A percentile compares a stretch with the other conserved stretches of the same genome.
Evolutionary conservation across 2,113 vertebrate genomes (phyloP).

Genomic region (Syngnathoides biaculeatus): DNA sequence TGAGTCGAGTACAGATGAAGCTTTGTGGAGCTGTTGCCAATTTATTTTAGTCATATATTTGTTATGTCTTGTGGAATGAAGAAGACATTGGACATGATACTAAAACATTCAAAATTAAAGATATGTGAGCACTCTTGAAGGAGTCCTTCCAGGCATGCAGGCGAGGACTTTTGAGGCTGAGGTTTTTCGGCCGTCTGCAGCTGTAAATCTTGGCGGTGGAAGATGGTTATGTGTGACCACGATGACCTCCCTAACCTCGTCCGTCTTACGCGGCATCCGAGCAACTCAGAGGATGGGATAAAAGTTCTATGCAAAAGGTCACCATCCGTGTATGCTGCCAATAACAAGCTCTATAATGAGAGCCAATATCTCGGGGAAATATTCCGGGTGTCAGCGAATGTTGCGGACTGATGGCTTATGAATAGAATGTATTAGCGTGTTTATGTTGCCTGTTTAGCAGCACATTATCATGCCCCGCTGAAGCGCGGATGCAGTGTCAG

Average conservation of each 20-base stretch:
- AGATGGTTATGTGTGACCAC: slow-evolving; percentile 37
- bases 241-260: slow-evolving; percentile 57
- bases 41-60: slow-evolving; percentile 56
- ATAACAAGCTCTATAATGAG: slow-evolving; percentile 72
- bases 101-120: slow-evolving; percentile 41
- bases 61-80: slow-evolving; percentile 78
- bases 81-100: slow-evolving; percentile 71
- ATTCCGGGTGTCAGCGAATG: slow-evolving; percentile 74
- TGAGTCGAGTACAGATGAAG: slow-evolving; percentile 24
- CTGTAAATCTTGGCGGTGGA: slow-evolving; percentile 51
- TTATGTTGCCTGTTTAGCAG: slow-evolving; percentile 72
- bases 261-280: slow-evolving; percentile 21
- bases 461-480: slow-evolving; percentile 67
- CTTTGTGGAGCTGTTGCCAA: background rate
- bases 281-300: slow-evolving; percentile 3
- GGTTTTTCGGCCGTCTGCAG: slow-evolving; percentile 45
- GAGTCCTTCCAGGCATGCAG: slow-evolving; percentile 58
- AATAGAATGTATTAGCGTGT: slow-evolving; percentile 74
- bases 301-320: slow-evolving; percentile 65
- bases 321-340: slow-evolving; percentile 67
- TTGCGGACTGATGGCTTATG: slow-evolving; percentile 70
- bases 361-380: slow-evolving; percentile 67
- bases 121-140: slow-evolving; percentile 63
- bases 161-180: slow-evolving; percentile 41
- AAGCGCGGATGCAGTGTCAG: slow-evolving; percentile 71